A percentile compares a stretch with the other conserved stretches of the same genome.
Conservation (phyloP, 2,113 vertebrate species). For the Notothenia rossii region DNA sequence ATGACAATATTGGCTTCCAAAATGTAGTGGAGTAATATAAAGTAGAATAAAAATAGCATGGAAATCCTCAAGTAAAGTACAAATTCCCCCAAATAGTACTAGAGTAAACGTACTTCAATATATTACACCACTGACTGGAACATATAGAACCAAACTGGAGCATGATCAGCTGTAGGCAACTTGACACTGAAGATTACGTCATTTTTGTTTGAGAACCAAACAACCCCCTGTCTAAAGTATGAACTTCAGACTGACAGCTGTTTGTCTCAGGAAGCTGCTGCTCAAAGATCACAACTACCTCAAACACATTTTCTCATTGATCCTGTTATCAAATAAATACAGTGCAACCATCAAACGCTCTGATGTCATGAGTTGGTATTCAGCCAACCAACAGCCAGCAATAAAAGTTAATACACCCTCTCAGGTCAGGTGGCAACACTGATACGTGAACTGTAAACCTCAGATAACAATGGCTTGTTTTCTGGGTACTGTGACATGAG, state of each 20-base stretch:
- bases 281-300: background rate
- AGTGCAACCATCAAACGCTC: background rate
- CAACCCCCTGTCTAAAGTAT: too few relatives aligned
- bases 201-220: too few relatives aligned
- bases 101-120: too few relatives aligned
- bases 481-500: constrained; percentile 8
- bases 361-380: background rate
- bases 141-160: too few relatives aligned
- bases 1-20: too few relatives aligned
- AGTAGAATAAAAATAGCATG: too few relatives aligned
- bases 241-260: background rate
- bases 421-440: background rate
- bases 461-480: constrained; percentile 17
- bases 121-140: too few relatives aligned
- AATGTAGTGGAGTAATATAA: too few relatives aligned
- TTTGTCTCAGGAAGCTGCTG: background rate
- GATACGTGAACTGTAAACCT: constrained; percentile 14
- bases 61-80: too few relatives aligned
- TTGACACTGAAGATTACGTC: too few relatives aligned
- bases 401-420: constrained; percentile 23
- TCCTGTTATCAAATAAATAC: background rate
- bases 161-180: too few relatives aligned
- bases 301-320: background rate
- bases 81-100: too few relatives aligned
- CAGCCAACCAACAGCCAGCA: background rate